Evolutionary conservation across 2,113 vertebrate species (phyloP).

Genomic region (Myotis yumanensis): DNA sequence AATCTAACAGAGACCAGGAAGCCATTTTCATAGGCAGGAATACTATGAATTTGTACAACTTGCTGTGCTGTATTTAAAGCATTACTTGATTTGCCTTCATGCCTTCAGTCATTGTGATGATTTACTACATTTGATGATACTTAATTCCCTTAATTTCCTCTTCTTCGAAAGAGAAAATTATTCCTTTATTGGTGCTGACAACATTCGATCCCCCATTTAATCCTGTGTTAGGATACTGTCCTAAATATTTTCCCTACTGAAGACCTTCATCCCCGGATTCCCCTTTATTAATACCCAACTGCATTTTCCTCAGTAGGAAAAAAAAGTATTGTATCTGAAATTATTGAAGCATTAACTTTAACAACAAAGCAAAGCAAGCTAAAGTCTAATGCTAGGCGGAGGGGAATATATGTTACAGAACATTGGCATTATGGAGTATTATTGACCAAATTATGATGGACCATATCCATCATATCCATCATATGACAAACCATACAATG

Average conservation of each 20-base stretch:
- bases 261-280: neutral
- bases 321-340: neutral
- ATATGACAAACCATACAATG: neutral
- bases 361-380: neutral
- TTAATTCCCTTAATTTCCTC: conserved; percentile 26
- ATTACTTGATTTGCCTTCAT: conserved; percentile 6
- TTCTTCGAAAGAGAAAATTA: neutral
- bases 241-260: neutral
- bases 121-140: conserved; percentile 26
- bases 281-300: neutral
- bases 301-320: neutral
- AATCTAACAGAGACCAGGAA: neutral
- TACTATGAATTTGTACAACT: neutral
- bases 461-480: no score
- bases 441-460: neutral
- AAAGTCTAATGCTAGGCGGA: neutral
- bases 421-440: neutral
- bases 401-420: neutral
- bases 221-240: neutral
- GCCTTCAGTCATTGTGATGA: neutral
- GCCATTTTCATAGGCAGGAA: neutral
- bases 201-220: neutral
- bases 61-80: neutral
- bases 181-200: neutral
- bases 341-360: neutral